phyloP scores from a whole-genome alignment of 2,888 invertebrate species.

The Horisme vitalbata region DNA sequence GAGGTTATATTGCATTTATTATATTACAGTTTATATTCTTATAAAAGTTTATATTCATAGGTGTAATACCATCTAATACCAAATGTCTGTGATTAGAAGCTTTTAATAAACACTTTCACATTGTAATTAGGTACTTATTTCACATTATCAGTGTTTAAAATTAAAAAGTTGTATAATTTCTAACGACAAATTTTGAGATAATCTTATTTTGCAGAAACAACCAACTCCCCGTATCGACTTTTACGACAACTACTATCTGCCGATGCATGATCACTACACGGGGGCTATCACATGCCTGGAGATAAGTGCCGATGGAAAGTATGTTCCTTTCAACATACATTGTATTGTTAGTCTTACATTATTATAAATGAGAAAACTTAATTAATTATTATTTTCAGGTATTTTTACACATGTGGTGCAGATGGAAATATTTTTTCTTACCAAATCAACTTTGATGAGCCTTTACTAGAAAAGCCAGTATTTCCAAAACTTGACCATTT shows the following conservation, averaged over 20 bases:
- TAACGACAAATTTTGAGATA: too few relatives aligned
- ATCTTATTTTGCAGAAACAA: conserved; percentile 52
- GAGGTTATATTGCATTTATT: conserved; percentile 39
- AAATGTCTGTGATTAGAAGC: too few relatives aligned
- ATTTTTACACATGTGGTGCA: conserved; percentile 85
- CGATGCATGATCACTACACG: conserved; percentile 89
- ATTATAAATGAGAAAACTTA: too few relatives aligned
- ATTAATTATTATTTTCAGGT: conserved; percentile 41
- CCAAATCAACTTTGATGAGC: conserved; percentile 73
- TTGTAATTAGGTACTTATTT: too few relatives aligned
- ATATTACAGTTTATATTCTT: too few relatives aligned
- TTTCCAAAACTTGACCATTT: conserved; percentile 35
- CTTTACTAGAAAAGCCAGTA: conserved; percentile 40
- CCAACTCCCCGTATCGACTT: conserved; percentile 71
- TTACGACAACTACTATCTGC: conserved; percentile 85
- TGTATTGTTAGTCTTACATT: background rate
- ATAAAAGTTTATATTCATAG: too few relatives aligned
- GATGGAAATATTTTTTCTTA: conserved; percentile 92
- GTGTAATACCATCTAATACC: too few relatives aligned
- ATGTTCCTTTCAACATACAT: conserved; percentile 25
- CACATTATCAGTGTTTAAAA: too few relatives aligned
- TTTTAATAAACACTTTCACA: background rate
- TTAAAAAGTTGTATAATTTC: too few relatives aligned
- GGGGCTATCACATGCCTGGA: conserved; percentile 86
- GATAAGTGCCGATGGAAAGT: conserved; percentile 84